Base-by-base conservation (phyloP, 2,888 invertebrate genomes). In the Cheilosia impressa region DNA sequence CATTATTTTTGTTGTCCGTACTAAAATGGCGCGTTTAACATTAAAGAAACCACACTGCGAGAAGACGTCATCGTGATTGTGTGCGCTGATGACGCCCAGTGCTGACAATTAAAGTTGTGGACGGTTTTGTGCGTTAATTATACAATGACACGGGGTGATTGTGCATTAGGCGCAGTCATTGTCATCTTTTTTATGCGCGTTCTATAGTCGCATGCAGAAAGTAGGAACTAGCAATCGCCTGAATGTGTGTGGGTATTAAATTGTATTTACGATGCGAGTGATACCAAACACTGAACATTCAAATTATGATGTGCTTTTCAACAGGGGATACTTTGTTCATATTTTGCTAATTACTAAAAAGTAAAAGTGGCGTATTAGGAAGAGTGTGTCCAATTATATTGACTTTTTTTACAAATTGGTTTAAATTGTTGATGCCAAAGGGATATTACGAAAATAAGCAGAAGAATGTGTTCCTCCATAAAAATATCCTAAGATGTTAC, bases 101-200 rank as follows among this genome's bases (percentile, higher is more conserved):
- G 55, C 45, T 68, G 55, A 57, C 68, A 41, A 41, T 53, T 13
- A 55, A 62, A 10, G 45, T 17, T 31, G 38, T 34, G 52, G 52
- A n/a, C 13, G 7, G 41, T 45, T 7, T 69, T 57, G 45, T 69
- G 45, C 68, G 45, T 69, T 69, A 69, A 69, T 69, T 69, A 57
- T 58, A 34, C 34, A 47, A 38, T 50, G 47, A 45, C 34, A 22
- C 2, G 55, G 38, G 45, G n/a, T 45, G 47, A 17, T 47, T 47
- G 47, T 7, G n/a, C 68, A 69, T 69, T 66, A 53, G 66, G 7
- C n/a, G 47, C 53, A 53, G 41, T 57, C 45, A 57, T 55, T 68
- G 68, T 41, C 66, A 41, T 66, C 10, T 9, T 13, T 27, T 17
- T 1, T 19, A 27, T 15, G 47, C 13, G 50, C 2, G 10, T 22